Evolutionary conservation across 2,797 vertebrate genomes (phyloP).

Genomic region (Distichodus sexfasciatus): DNA sequence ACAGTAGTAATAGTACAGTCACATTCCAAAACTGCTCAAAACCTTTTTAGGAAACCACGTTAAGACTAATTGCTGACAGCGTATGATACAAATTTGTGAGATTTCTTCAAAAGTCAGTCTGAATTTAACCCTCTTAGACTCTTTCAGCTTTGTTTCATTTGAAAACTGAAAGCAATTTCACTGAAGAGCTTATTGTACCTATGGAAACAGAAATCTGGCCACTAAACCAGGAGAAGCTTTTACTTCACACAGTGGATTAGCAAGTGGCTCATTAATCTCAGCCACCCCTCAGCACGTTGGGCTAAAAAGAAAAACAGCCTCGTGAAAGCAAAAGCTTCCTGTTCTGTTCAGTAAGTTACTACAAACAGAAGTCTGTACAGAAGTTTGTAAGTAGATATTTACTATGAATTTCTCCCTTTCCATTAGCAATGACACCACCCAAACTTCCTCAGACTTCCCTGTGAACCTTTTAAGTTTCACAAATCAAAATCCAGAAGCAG

Average conservation of each 20-base stretch:
- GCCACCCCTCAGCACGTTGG: constrained; percentile 38
- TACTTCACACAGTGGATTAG: constrained; percentile 43
- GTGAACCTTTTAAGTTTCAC: constrained; percentile 70
- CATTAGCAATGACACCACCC: constrained; percentile 41
- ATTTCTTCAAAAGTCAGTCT: constrained; percentile 20
- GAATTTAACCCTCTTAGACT: constrained; percentile 23
- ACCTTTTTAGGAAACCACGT: constrained; percentile 4
- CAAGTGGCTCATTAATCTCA: constrained; percentile 34
- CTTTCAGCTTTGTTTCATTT: constrained; percentile 14
- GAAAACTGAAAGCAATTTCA: constrained; percentile 16
- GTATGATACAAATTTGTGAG: neutral
- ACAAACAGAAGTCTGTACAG: constrained; percentile 33
- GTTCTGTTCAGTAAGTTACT: constrained; percentile 38
- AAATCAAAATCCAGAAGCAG: constrained; percentile 71
- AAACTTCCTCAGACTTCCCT: constrained; percentile 44
- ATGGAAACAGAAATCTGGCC: constrained; percentile 33
- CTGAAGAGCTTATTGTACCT: constrained; percentile 45
- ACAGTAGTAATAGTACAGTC: too few species aligned
- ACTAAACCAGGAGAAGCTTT: constrained; percentile 21
- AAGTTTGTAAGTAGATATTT: constrained; percentile 22
- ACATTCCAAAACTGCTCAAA: constrained; percentile 7
- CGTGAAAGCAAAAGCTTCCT: constrained; percentile 48
- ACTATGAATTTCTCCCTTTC: constrained; percentile 20
- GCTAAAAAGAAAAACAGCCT: constrained; percentile 41
- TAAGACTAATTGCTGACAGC: neutral